phyloP scores from a whole-genome alignment of 2,888 invertebrate species.

The Cremastinae sp. region DNA sequence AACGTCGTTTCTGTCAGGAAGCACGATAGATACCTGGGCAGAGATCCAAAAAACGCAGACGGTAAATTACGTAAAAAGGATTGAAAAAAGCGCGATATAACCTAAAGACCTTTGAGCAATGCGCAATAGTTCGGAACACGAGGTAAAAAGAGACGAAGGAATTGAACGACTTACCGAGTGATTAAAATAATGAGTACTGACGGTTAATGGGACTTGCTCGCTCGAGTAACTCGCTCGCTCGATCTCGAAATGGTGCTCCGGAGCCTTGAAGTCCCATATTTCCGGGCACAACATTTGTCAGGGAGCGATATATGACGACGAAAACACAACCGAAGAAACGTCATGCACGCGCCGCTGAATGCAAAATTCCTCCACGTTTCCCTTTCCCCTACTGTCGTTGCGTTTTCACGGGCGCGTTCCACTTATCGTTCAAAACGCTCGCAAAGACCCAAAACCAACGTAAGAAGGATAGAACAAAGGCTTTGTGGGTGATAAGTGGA shows the following conservation, averaged over 20 bases:
- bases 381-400: not conserved
- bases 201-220: constrained; percentile 70
- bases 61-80: constrained; percentile 71
- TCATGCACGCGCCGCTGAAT: constrained; percentile 34
- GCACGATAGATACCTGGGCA: constrained; percentile 82
- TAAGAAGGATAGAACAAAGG: too few relatives aligned
- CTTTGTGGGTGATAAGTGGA: too few relatives aligned
- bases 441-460: too few relatives aligned
- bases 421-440: too few relatives aligned
- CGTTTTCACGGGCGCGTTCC: too few relatives aligned
- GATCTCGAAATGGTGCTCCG: constrained; percentile 77
- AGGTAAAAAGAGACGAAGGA: not conserved
- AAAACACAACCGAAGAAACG: constrained; percentile 33
- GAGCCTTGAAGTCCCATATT: constrained; percentile 82
- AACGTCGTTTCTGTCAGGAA: constrained; percentile 81
- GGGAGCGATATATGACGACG: constrained; percentile 41
- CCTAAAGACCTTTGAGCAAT: constrained; percentile 27
- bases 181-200: constrained; percentile 81
- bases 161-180: constrained; percentile 80
- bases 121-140: constrained; percentile 38
- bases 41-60: constrained; percentile 66
- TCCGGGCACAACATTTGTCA: constrained; percentile 83
- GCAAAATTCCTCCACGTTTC: constrained; percentile 1
- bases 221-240: constrained; percentile 71
- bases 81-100: constrained; percentile 44